Evolutionary conservation across 2,113 vertebrate genomes (phyloP).

Genomic region (Caracal caracal): DNA sequence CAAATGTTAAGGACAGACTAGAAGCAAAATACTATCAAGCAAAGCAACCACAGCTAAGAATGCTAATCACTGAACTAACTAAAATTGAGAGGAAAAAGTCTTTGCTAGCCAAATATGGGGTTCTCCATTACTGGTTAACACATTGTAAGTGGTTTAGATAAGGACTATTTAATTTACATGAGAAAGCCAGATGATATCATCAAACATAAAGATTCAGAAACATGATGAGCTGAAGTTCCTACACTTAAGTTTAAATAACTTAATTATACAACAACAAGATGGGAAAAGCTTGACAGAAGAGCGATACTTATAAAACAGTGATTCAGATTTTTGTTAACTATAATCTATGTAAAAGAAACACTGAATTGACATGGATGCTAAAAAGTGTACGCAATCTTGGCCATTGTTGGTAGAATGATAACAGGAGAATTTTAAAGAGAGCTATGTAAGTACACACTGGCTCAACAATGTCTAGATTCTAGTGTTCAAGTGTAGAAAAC

Average conservation of each 20-base stretch:
- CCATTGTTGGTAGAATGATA: not conserved
- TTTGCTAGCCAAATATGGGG: not conserved
- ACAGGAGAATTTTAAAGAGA: not conserved
- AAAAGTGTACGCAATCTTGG: not conserved
- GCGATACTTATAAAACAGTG: not conserved
- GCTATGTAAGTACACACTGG: not conserved
- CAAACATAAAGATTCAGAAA: constrained; percentile 6
- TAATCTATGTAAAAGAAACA: not conserved
- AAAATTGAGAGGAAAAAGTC: not conserved
- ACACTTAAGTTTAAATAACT: constrained; percentile 1
- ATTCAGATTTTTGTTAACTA: constrained; percentile 19
- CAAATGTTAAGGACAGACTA: not conserved
- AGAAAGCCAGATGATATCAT: not conserved
- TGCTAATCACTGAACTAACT: not conserved
- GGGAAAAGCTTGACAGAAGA: not conserved
- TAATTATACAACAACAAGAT: not conserved
- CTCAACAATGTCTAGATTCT: not conserved
- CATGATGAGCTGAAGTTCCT: constrained; percentile 12
- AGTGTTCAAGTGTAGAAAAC: not conserved
- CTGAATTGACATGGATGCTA: not conserved
- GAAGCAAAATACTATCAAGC: not conserved
- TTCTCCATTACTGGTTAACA: not conserved
- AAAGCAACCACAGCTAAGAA: not conserved
- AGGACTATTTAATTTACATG: not conserved
- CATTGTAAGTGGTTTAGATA: not conserved